phyloP scores from a whole-genome alignment of 53 echinoderm and acorn worm genomes.

The Henricia sp. region DNA sequence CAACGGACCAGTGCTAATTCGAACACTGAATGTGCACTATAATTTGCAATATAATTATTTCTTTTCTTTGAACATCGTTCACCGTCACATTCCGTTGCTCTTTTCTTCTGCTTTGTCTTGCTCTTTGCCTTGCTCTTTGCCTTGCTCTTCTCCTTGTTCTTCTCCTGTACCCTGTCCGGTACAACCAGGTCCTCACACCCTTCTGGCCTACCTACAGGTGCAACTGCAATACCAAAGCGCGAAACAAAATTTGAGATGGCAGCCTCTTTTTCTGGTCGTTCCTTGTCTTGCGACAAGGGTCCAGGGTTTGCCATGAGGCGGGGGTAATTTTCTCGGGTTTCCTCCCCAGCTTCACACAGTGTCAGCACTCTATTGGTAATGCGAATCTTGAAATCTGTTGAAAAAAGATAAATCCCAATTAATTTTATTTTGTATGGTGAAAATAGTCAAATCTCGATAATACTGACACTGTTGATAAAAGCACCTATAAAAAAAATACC shows the following conservation, averaged over 20 bases:
- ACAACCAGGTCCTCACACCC: not conserved
- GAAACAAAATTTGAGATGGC: conserved; percentile 13
- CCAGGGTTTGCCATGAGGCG: not conserved
- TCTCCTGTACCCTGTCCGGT: not conserved
- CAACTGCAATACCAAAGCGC: not conserved
- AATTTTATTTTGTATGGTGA: no score
- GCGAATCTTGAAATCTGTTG: conserved; percentile 11
- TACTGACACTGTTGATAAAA: no score
- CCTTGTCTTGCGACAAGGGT: not conserved
- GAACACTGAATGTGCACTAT: no score
- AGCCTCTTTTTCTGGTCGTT: not conserved
- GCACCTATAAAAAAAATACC: no score
- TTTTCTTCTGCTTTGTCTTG: no score
- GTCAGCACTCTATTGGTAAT: conserved; percentile 11
- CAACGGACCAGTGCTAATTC: no score
- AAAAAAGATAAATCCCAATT: not conserved
- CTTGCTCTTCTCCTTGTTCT: not conserved
- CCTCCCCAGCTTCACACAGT: conserved; percentile 3
- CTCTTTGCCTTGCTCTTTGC: no score
- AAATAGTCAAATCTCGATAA: no score
- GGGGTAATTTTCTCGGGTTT: not conserved
- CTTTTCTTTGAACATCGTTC: no score
- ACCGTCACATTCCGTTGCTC: no score
- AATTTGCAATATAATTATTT: no score
- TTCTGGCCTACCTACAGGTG: conserved; percentile 22